Evolutionary conservation across 2,888 invertebrate genomes (phyloP).

Genomic region (Rotaria sp.): DNA sequence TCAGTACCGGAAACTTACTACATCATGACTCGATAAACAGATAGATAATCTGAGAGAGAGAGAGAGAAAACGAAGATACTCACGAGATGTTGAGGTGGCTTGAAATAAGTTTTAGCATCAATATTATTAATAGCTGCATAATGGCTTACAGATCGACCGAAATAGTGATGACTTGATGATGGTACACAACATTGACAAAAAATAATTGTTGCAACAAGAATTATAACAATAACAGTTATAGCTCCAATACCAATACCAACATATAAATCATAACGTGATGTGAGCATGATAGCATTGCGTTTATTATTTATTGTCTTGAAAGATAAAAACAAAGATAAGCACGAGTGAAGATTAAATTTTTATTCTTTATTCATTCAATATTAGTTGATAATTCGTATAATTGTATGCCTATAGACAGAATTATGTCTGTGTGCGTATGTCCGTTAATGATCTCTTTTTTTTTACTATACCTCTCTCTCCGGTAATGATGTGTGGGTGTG

Average conservation of each 20-base stretch:
- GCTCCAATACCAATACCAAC: slow-evolving; percentile 27
- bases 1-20: background rate
- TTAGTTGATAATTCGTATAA: background rate
- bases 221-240: background rate
- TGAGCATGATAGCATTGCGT: background rate
- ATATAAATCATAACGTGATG: slow-evolving; percentile 1
- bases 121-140: slow-evolving; percentile 14
- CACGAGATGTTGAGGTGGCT: slow-evolving; percentile 26
- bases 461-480: background rate
- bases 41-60: background rate
- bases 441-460: background rate
- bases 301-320: background rate
- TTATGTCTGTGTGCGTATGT: background rate
- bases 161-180: slow-evolving; percentile 7
- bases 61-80: background rate
- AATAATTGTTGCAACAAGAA: background rate
- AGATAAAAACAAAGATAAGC: background rate
- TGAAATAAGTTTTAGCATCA: slow-evolving; percentile 17
- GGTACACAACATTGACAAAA: background rate
- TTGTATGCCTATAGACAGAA: background rate
- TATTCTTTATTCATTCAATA: background rate
- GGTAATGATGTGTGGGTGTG: background rate
- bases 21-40: background rate
- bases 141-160: background rate
- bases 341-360: background rate